These are phyloP conservation scores for Muscidifurax raptorellus DNA, from an alignment of 1,140 invertebrate species.

Conservation along the genomic window DNA sequence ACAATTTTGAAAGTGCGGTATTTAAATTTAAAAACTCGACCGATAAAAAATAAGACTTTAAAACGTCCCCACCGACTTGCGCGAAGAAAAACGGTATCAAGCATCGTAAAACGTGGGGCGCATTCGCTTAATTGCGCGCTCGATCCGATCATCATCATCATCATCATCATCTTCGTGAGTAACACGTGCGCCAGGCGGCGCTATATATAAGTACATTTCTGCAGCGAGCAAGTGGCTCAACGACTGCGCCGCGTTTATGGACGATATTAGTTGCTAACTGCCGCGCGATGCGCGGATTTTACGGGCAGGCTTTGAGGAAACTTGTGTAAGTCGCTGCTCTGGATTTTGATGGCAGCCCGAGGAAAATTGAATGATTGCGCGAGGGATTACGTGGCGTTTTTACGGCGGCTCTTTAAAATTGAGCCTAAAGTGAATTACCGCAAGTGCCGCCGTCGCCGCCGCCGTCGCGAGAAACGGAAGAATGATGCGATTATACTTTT, in stretches of 20 bases:
- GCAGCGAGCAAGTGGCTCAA: slow-evolving; percentile 52
- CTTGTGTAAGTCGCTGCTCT: neutral
- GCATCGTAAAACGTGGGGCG: neutral
- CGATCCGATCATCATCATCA: slow-evolving; percentile 8
- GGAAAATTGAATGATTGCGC: neutral
- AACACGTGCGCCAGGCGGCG: neutral
- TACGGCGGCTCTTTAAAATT: neutral
- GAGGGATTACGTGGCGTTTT: neutral
- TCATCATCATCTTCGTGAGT: neutral
- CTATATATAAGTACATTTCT: neutral
- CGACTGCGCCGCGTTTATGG: slow-evolving; percentile 43
- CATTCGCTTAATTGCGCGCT: slow-evolving; percentile 7
- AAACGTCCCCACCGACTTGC: neutral
- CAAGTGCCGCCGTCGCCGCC: no score
- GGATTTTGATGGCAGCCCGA: neutral
- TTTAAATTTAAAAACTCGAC: neutral
- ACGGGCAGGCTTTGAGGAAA: no score
- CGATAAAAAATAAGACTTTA: neutral
- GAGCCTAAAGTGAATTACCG: neutral
- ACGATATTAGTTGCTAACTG: slow-evolving; percentile 37
- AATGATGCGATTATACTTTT: no score
- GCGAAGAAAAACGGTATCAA: neutral
- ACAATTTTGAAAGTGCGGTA: neutral
- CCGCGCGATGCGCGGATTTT: slow-evolving; percentile 43
- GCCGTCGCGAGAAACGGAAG: no score